Evolutionary conservation across 2,797 vertebrate genomes (phyloP).

Genomic region (Natrix natrix): DNA sequence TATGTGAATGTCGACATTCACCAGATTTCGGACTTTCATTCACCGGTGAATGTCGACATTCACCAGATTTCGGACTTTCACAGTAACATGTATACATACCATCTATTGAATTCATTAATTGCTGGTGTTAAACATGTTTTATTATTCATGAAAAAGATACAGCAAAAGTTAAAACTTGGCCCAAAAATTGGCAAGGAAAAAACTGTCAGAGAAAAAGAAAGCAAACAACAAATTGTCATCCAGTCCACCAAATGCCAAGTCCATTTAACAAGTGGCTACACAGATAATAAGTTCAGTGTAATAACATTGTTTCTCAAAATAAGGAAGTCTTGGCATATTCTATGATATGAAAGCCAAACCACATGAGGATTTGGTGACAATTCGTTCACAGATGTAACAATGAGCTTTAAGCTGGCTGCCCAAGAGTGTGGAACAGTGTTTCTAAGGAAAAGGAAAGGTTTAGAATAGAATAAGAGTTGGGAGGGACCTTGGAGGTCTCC

Average conservation of each 20-base stretch:
- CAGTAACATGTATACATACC: no score
- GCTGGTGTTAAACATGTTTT: not conserved
- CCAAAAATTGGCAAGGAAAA: not conserved
- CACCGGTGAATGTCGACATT: no score
- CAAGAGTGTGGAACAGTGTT: not conserved
- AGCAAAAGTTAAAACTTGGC: not conserved
- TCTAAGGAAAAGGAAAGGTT: not conserved
- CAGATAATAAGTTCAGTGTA: not conserved
- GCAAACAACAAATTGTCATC: not conserved
- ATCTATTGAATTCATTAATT: not conserved
- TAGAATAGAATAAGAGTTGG: no score
- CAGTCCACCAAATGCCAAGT: not conserved
- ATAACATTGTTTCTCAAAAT: not conserved
- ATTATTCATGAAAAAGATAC: not conserved
- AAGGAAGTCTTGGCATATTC: not conserved
- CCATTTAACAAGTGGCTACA: not conserved
- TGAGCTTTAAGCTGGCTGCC: not conserved
- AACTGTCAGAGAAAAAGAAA: not conserved
- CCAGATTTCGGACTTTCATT: no score
- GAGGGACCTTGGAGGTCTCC: no score
- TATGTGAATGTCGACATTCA: no score
- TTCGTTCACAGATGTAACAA: not conserved
- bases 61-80: no score
- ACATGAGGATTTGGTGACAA: not conserved
- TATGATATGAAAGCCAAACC: not conserved